Evolutionary conservation across 2,888 invertebrate species (phyloP).

Genomic region (Platypus cylindrus): DNA sequence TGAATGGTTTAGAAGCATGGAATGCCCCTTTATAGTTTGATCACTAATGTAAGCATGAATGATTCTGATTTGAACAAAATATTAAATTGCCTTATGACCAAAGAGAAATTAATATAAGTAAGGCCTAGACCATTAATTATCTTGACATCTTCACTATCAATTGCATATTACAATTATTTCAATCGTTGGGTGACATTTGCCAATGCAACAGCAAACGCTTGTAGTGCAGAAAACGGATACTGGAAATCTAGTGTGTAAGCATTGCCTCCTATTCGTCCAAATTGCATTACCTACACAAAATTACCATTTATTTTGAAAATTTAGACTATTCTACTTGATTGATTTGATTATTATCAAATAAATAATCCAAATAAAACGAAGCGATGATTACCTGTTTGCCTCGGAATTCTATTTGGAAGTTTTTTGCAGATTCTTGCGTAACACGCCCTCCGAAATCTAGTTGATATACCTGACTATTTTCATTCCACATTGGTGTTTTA

Average conservation of each 20-base stretch:
- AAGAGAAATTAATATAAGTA: no score
- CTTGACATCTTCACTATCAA: no score
- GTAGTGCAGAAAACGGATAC: slow-evolving; percentile 95
- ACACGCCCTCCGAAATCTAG: slow-evolving; percentile 98
- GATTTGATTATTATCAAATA: background rate
- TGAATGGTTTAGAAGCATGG: no score
- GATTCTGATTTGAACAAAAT: no score
- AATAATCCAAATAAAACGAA: background rate
- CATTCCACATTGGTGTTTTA: slow-evolving; percentile 87
- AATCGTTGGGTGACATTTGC: slow-evolving; percentile 92
- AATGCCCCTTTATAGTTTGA: no score
- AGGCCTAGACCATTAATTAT: no score
- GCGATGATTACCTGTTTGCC: slow-evolving; percentile 70
- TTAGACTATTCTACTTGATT: no score
- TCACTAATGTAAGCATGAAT: no score
- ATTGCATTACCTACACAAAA: slow-evolving; percentile 86
- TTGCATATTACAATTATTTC: slow-evolving; percentile 59
- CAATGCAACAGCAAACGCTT: slow-evolving; percentile 96
- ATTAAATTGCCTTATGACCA: no score
- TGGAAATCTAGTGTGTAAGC: slow-evolving; percentile 98
- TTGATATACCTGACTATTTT: slow-evolving; percentile 97
- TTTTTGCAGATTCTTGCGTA: slow-evolving; percentile 98
- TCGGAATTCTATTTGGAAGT: slow-evolving; percentile 96
- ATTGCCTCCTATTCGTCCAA: slow-evolving; percentile 95
- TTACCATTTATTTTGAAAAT: background rate